Base-by-base conservation (phyloP, 2,113 vertebrate species). In the Prochilodus magdalenae region DNA sequence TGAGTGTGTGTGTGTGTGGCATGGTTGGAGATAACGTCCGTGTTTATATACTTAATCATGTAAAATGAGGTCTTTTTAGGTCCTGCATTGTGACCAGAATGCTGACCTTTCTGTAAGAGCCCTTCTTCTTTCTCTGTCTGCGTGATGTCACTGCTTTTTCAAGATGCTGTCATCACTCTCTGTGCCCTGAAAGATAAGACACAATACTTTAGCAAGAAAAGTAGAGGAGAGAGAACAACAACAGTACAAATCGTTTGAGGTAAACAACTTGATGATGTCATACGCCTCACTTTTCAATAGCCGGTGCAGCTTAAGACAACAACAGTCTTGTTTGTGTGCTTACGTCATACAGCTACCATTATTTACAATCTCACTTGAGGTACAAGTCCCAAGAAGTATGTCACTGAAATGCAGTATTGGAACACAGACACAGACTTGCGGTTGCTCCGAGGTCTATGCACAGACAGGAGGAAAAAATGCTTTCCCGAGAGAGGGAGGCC, bases 161-260 rank as follows among this genome's bases (percentile, higher is more conserved):
- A 36, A 73, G 63, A 36, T 47, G 49, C 29, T n/a, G 6, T 67
- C 29, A 40, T 74, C 47, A 36, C 70, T 74, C 62, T 51, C 26
- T 14, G 8, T 59, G 59, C 49, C 77, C 40, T 27, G 67, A 62
- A 57, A 80, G 77, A 80, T 72, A 62, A 72, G 70, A 62, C 55
- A 79, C 67, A 80, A 80, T 49, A 72, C 26, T 60, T 80, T 11
- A 79, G 40, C 24, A 79, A 22, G 66, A 79, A 71, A 79, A 59
- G n/a, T 55, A 15, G 77, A 71, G 51, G 66, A 71, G 53, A 47
- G 2, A 11, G 7, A 27, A 60, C 67, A 60, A 47, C 40, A 40
- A 30, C 24, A 30, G 40, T 12, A 44, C 12, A 10, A 27, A 3
- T 22, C 55, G 24, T 27, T 55, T 20, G 30, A 36, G 36, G 67